Conservation (phyloP, 1,140 invertebrate species). For the Pteromalus puparum region DNA sequence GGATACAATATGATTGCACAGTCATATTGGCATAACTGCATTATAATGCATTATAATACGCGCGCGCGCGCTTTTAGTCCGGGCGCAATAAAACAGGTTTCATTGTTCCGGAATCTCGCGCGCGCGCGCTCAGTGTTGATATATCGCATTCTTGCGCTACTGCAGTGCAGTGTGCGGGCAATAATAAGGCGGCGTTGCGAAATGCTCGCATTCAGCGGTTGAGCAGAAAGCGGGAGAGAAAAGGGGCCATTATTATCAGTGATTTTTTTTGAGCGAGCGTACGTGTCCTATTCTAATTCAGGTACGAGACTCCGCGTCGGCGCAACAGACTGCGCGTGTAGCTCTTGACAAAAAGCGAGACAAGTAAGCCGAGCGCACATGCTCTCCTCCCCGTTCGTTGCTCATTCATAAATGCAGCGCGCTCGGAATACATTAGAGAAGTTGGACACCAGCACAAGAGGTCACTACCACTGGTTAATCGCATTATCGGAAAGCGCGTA, state of each 20-base stretch:
- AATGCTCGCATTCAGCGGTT: not conserved
- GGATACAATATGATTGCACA: not conserved
- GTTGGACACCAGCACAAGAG: not conserved
- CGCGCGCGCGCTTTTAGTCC: not conserved
- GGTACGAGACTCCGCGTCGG: too few relatives aligned
- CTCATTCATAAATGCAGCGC: constrained; percentile 38
- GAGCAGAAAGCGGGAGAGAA: not conserved
- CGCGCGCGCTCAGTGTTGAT: not conserved
- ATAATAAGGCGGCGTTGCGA: not conserved
- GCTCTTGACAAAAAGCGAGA: not conserved
- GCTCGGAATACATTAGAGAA: constrained; percentile 12
- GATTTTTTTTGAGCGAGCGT: not conserved
- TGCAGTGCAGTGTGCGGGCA: too few relatives aligned
- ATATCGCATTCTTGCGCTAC: not conserved
- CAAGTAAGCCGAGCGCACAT: not conserved
- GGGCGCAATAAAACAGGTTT: constrained; percentile 7
- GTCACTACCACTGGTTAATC: not conserved
- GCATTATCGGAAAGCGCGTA: not conserved
- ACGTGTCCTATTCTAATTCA: not conserved
- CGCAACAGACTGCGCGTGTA: too few relatives aligned
- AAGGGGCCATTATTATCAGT: not conserved
- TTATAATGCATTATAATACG: not conserved
- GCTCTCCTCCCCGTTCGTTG: not conserved
- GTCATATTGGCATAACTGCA: constrained; percentile 1
- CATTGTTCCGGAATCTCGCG: not conserved